Evolutionary conservation across 2,113 vertebrate species (phyloP).

Genomic region (Noctilio leporinus): DNA sequence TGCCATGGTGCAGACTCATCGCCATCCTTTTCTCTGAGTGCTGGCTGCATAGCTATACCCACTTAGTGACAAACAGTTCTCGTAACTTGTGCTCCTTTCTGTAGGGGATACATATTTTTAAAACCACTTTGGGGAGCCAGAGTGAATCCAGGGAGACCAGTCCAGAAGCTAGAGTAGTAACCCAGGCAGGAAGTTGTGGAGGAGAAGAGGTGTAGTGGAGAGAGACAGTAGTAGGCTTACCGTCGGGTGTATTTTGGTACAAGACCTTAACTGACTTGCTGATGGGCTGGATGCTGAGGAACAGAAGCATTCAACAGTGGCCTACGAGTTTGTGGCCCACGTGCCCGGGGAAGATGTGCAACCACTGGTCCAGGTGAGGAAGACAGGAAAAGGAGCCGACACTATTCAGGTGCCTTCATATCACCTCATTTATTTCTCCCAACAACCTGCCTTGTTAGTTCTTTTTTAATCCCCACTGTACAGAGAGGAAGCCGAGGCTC

Average conservation of each 20-base stretch:
- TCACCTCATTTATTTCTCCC: not conserved
- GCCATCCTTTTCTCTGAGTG: not conserved
- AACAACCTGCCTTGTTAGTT: not conserved
- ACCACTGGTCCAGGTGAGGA: not conserved
- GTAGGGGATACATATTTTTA: not conserved
- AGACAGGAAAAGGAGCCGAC: not conserved
- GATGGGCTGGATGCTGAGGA: not conserved
- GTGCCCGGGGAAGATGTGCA: not conserved
- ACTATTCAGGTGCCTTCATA: not conserved
- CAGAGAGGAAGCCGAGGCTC: not conserved
- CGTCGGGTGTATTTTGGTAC: not conserved
- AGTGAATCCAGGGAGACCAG: not conserved
- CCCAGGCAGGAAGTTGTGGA: not conserved
- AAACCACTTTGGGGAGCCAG: not conserved
- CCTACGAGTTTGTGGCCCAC: not conserved
- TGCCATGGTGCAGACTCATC: too few species aligned
- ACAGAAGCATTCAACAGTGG: not conserved
- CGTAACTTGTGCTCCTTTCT: not conserved
- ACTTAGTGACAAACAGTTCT: not conserved
- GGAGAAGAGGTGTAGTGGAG: not conserved
- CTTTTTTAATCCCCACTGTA: not conserved
- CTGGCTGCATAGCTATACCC: not conserved
- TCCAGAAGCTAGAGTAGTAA: not conserved
- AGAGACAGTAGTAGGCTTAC: not conserved
- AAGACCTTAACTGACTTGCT: not conserved